These are phyloP conservation scores for Magallana gigas DNA, from an alignment of 1,140 invertebrate genomes.

Conservation along the genomic window DNA sequence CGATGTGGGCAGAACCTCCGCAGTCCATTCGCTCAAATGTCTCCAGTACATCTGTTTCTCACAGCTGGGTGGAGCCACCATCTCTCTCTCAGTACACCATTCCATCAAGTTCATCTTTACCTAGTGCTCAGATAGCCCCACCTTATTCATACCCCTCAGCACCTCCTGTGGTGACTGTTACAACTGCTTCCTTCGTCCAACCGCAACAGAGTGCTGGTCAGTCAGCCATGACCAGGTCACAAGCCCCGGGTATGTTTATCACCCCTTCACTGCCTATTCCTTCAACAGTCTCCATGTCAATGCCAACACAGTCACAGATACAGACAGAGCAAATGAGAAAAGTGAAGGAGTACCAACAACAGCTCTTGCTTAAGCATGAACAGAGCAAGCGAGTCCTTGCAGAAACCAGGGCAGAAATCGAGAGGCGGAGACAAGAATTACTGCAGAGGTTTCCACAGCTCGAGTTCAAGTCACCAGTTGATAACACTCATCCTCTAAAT, in stretches of 20 bases:
- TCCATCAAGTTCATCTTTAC: constrained; percentile 27
- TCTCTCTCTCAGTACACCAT: constrained; percentile 29
- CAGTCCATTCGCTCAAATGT: constrained; percentile 8
- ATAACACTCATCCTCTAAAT: background rate
- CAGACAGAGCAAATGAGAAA: constrained; percentile 53
- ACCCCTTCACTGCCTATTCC: constrained; percentile 51
- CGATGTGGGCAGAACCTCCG: constrained; percentile 2
- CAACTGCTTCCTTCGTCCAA: constrained; percentile 12
- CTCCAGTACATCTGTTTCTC: background rate
- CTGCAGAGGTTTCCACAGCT: constrained; percentile 64
- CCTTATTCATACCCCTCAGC: background rate
- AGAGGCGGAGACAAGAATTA: constrained; percentile 63
- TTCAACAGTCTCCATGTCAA: constrained; percentile 43
- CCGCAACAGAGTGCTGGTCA: background rate
- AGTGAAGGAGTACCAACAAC: constrained; percentile 70
- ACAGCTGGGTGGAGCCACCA: constrained; percentile 21
- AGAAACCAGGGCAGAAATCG: constrained; percentile 68
- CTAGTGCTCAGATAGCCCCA: background rate
- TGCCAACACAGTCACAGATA: background rate
- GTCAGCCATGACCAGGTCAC: background rate
- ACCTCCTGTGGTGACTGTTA: background rate
- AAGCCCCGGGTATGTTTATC: constrained; percentile 52
- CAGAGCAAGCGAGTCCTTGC: constrained; percentile 68
- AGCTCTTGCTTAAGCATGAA: constrained; percentile 66
- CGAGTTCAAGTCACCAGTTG: constrained; percentile 51